Conservation (phyloP, 2,888 invertebrate species). For the Galerucella calmariensis region DNA sequence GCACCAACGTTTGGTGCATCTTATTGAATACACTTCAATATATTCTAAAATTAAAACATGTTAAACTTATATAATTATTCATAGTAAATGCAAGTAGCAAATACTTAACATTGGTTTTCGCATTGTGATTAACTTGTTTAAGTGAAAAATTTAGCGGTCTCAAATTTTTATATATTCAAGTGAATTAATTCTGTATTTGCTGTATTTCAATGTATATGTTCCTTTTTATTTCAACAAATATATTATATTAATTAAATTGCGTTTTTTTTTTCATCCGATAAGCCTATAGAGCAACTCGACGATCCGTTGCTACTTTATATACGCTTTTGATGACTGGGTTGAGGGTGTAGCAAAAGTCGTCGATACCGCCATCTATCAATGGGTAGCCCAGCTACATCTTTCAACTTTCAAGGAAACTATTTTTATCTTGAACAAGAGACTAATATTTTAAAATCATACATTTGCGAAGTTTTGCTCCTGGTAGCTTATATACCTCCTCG, state of each 20-base stretch:
- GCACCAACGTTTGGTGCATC: too few relatives aligned
- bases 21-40: too few relatives aligned
- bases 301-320: too few relatives aligned
- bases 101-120: not conserved
- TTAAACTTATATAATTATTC: not conserved
- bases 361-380: too few relatives aligned
- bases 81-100: not conserved
- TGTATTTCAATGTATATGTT: conserved; percentile 6
- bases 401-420: too few relatives aligned
- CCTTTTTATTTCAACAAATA: conserved; percentile 6
- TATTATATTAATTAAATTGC: not conserved
- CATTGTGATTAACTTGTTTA: not conserved
- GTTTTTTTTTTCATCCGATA: not conserved
- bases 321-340: too few relatives aligned
- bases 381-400: too few relatives aligned
- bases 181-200: not conserved
- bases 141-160: not conserved
- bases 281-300: not conserved
- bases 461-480: too few relatives aligned
- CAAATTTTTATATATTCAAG: not conserved
- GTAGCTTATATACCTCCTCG: too few relatives aligned
- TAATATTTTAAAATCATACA: too few relatives aligned
- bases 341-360: too few relatives aligned
- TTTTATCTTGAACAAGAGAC: too few relatives aligned
- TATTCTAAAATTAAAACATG: not conserved